Percentiles rank a stretch among this genome's conserved stretches.
Evolutionary conservation across 2,113 vertebrate genomes (phyloP).

Genomic region (Neopipo cinnamomea): DNA sequence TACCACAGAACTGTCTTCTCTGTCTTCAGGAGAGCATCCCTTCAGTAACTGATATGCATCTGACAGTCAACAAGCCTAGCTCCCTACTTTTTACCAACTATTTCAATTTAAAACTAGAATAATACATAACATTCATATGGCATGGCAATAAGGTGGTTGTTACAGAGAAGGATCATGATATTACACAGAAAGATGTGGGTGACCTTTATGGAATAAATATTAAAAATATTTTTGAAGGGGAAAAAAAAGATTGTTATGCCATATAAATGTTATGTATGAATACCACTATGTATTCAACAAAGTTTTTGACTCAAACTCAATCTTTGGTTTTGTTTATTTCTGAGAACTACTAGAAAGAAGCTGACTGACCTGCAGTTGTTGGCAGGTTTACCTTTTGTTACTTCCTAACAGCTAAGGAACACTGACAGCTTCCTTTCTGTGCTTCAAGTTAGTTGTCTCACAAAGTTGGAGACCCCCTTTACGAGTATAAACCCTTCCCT

Average conservation of each 20-base stretch:
- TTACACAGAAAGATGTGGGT: neutral
- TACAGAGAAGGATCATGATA: neutral
- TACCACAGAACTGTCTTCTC: neutral
- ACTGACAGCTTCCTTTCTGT: neutral
- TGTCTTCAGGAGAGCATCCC: neutral
- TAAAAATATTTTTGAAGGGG: neutral
- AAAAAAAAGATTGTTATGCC: no score
- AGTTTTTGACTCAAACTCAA: neutral
- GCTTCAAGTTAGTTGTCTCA: neutral
- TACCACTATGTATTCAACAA: neutral
- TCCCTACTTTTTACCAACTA: neutral
- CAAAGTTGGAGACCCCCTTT: neutral
- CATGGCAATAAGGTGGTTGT: neutral
- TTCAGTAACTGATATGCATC: neutral
- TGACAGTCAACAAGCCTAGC: neutral
- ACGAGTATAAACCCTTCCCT: neutral
- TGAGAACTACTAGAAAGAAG: neutral
- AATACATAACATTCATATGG: neutral
- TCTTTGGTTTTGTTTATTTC: neutral
- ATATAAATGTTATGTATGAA: no score
- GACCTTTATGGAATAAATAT: neutral
- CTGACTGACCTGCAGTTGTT: neutral
- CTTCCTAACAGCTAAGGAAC: neutral
- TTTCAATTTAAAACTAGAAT: neutral
- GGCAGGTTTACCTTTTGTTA: neutral